These are phyloP conservation scores for Anguilla japonica DNA, from an alignment of 2,113 vertebrate species.

Conservation along the genomic window DNA sequence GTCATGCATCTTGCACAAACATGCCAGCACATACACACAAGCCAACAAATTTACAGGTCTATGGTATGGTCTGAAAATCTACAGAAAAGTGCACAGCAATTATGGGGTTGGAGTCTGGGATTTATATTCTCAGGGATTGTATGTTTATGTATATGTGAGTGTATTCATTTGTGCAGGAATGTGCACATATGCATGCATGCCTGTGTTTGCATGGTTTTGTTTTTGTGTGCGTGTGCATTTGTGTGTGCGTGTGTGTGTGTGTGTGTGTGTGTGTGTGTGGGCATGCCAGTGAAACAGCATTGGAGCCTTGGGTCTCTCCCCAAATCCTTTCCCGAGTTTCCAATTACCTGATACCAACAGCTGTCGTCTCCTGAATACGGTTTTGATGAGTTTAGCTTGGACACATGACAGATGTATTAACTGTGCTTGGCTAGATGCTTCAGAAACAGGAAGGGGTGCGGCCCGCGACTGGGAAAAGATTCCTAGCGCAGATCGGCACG, in stretches of 20 bases:
- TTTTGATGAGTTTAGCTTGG: not conserved
- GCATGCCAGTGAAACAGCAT: not conserved
- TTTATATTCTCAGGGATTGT: too few relatives aligned
- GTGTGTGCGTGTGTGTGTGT: too few relatives aligned
- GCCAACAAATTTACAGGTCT: too few relatives aligned
- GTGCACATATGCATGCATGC: not conserved
- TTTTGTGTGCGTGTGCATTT: not conserved
- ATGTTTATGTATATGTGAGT: not conserved
- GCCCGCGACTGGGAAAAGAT: not conserved
- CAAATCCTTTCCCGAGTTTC: not conserved
- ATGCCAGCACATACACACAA: too few relatives aligned
- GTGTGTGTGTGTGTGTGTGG: too few relatives aligned
- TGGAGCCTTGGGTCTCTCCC: not conserved
- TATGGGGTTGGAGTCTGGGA: too few relatives aligned
- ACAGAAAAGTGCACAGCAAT: too few relatives aligned
- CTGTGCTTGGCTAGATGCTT: not conserved
- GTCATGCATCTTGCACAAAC: too few relatives aligned
- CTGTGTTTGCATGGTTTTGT: not conserved
- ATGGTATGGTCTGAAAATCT: too few relatives aligned
- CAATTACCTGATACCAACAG: not conserved
- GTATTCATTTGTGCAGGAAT: not conserved
- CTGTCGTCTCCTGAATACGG: not conserved
- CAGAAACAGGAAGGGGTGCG: not conserved
- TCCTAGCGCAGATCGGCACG: not conserved
- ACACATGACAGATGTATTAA: not conserved